Base-by-base conservation (phyloP, 64 coral and sea anemone genomes). In the Dendrophyllia cribrosa region DNA sequence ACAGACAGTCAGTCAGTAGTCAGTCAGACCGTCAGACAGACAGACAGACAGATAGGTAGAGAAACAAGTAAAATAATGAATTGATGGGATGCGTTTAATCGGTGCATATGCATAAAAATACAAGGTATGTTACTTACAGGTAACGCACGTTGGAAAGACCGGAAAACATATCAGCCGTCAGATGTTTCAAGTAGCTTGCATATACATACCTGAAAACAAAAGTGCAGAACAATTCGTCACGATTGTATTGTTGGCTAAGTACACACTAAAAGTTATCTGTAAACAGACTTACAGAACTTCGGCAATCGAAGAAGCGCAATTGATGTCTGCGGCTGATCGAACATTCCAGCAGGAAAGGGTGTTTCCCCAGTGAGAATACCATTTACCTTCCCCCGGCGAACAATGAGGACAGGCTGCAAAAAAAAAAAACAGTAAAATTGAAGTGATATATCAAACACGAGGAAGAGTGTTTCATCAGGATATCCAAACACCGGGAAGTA, bases 311-410 rank as follows among this genome's bases (percentile, higher is more conserved):
- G 61, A 20, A 64, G 61, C 61, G 61, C 61, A 64, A 19, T 64
- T 64, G 15, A 64, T 20, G 19, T 64, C 61, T 15, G 61, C 61
- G 5, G 61, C 0, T 15, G 61, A 64, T 5, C 61, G 61, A 15
- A 64, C 61, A 64, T 64, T 64, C 17, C 4, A 64, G 13, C 61
- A 64, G 6, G 75, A 77, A 20, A 77, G 50, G 2, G 75, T 77
- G 51, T 77, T 77, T 55, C 75, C 75, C 75, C 49, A 77, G 8
- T 55, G 48, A 56, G 75, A 49, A 24, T 55, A 77, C 75, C 75
- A 77, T 13, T 77, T 12, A 3, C 51, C 50, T 4, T 52, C 20
- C 3, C 19, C 75, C 9, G 12, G 75, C 15, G 75, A 52, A 56
- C 75, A 77, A 9, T 5, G 51, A 22, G 21, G 21, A 16, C 75